Evolutionary conservation across 2,888 invertebrate species (phyloP).

Genomic region (Drosophila anomelani): DNA sequence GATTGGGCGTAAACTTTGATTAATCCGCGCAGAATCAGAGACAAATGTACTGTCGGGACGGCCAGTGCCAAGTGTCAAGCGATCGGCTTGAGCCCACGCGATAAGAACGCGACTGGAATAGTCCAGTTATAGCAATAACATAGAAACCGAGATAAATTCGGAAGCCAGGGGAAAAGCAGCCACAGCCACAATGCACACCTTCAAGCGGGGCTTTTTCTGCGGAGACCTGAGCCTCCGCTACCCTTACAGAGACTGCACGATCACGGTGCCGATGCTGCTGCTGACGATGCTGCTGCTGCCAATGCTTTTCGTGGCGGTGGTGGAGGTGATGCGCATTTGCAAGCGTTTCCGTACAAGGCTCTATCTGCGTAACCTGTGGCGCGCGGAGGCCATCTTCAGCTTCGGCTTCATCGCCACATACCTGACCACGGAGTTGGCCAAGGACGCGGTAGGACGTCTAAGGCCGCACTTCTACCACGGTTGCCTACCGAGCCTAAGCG

Average conservation of each 20-base stretch:
- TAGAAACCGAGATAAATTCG: background rate
- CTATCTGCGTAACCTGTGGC: constrained; percentile 76
- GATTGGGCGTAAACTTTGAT: constrained; percentile 22
- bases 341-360: constrained; percentile 74
- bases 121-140: background rate
- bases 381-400: constrained; percentile 74
- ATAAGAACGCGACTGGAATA: constrained; percentile 41
- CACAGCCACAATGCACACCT: constrained; percentile 66
- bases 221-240: constrained; percentile 77
- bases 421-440: constrained; percentile 78
- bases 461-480: constrained; percentile 80
- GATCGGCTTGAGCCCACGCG: constrained; percentile 37
- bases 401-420: constrained; percentile 81
- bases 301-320: constrained; percentile 79
- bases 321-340: constrained; percentile 80
- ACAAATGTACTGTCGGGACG: constrained; percentile 24
- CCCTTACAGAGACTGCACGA: constrained; percentile 81
- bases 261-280: constrained; percentile 79
- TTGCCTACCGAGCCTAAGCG: constrained; percentile 74
- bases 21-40: constrained; percentile 21
- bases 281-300: constrained; percentile 78
- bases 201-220: constrained; percentile 82
- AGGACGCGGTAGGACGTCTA: constrained; percentile 77
- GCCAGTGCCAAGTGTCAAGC: constrained; percentile 20
- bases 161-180: background rate